Conservation (phyloP, 2,113 vertebrate genomes). For the Laterallus jamaicensis region DNA sequence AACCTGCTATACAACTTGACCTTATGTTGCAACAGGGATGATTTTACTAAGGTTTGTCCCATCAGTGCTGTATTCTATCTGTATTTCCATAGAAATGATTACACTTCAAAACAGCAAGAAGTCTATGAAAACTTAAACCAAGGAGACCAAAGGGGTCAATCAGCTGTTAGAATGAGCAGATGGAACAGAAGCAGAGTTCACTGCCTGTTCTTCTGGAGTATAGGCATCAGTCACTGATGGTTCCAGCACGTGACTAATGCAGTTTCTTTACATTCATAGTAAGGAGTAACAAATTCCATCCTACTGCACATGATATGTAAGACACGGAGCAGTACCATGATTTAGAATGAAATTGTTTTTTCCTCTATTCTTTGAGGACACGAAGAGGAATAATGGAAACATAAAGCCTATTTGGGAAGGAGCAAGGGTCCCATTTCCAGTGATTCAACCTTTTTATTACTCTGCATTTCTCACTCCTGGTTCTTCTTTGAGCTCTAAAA, state of each 20-base stretch:
- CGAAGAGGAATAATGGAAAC: not conserved
- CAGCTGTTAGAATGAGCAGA: not conserved
- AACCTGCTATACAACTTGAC: not conserved
- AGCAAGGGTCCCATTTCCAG: not conserved
- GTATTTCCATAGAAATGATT: not conserved
- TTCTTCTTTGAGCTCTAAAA: not conserved
- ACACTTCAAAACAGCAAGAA: not conserved
- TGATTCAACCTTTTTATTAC: not conserved
- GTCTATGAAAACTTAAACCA: not conserved
- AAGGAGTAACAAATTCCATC: not conserved
- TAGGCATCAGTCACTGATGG: not conserved
- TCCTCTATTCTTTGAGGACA: too few species aligned
- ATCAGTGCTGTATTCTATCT: not conserved
- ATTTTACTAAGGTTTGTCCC: not conserved
- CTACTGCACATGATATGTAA: not conserved
- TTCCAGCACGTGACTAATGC: not conserved
- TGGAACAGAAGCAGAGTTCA: not conserved
- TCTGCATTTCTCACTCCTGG: not conserved
- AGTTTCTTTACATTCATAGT: not conserved
- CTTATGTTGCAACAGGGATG: not conserved
- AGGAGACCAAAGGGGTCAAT: not conserved
- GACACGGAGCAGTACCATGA: not conserved
- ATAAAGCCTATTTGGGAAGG: not conserved
- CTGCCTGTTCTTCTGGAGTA: not conserved
- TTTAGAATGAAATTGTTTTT: not conserved